Evolutionary conservation across 2,797 vertebrate genomes (phyloP), one percentile per base, ranked within the genome.

Genomic region (Darevskia mixta): DNA sequence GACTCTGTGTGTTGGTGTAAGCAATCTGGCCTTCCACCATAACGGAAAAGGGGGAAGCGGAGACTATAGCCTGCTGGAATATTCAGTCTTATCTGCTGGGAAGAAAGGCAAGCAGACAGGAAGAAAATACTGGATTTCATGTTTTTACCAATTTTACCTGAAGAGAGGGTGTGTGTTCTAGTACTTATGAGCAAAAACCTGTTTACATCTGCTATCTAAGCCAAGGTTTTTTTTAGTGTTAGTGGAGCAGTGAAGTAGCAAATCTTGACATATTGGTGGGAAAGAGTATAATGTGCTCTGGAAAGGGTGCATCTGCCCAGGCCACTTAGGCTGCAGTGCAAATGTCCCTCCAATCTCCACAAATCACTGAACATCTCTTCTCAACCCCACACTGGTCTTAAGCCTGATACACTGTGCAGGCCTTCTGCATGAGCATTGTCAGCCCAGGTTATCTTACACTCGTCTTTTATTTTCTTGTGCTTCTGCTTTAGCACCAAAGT

Each of bases 111-210:
- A 25, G 64, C 41, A 58, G 43, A 64, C 18, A 76, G 35, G 18
- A n/a, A 55, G 66, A 78, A 8, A 80, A 69, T 43, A 64, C 43
- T 72, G 58, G 7, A 25, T 66, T 61, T 82, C 0, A 0, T 20
- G 2, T 29, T 90, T 83, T 38, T 76, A 84, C 88, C 61, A 67
- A 38, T 79, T 29, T 79, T 85, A n/a, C 75, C 87, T 82, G 76
- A 88, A 43, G 20, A 41, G 83, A 0, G 0, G 55, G 11, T 85
- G 0, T 0, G 2, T 77, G 15, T 45, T 15, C 75, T 73, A 87
- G 73, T 90, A 38, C 43, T 82, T 89, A 61, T 69, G 29, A 41
- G 69, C 0, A 0, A 83, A 84, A 90, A 90, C 87, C 8, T 25
- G 6, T 76, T 43, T 0, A 0, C 86, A 88, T 0, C 15, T 89